These are phyloP conservation scores for Chloroclystis v-ata DNA, from an alignment of 2,888 invertebrate species.

Conservation along the genomic window DNA sequence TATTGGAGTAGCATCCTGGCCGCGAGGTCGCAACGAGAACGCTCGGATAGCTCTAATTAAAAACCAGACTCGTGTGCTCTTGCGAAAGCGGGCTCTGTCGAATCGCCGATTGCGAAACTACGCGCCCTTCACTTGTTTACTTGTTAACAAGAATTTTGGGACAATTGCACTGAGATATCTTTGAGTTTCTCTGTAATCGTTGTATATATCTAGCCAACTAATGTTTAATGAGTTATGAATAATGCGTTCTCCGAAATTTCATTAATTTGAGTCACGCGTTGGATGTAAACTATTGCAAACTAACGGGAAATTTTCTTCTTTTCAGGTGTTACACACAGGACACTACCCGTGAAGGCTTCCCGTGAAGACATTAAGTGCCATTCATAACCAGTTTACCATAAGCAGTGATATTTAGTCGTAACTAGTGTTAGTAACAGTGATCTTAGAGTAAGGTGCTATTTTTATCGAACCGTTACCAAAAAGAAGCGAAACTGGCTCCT, in stretches of 20 bases:
- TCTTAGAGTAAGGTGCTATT: constrained; percentile 62
- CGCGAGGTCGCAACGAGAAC: constrained; percentile 60
- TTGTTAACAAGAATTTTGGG: constrained; percentile 25
- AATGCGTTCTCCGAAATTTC: constrained; percentile 10
- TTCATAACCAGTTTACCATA: constrained; percentile 73
- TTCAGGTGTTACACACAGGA: constrained; percentile 49
- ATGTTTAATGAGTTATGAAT: constrained; percentile 14
- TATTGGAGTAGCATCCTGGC: constrained; percentile 73
- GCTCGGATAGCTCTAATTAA: constrained; percentile 70
- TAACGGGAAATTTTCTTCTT: constrained; percentile 38
- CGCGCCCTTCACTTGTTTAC: constrained; percentile 50
- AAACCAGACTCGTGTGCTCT: constrained; percentile 59
- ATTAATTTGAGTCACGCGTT: neutral
- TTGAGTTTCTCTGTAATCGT: constrained; percentile 22
- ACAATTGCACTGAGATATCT: constrained; percentile 26
- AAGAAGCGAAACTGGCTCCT: constrained; percentile 75
- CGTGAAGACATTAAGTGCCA: constrained; percentile 69
- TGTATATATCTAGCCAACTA: constrained; percentile 14
- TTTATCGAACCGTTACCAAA: constrained; percentile 69
- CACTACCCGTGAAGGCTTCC: constrained; percentile 70
- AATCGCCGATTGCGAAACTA: constrained; percentile 49
- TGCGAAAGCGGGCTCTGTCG: constrained; percentile 56
- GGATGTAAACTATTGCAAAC: constrained; percentile 9
- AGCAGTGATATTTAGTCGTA: constrained; percentile 73
- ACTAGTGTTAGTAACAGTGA: constrained; percentile 67